phyloP scores from a whole-genome alignment of 2,888 invertebrate species.

The Belgica antarctica region DNA sequence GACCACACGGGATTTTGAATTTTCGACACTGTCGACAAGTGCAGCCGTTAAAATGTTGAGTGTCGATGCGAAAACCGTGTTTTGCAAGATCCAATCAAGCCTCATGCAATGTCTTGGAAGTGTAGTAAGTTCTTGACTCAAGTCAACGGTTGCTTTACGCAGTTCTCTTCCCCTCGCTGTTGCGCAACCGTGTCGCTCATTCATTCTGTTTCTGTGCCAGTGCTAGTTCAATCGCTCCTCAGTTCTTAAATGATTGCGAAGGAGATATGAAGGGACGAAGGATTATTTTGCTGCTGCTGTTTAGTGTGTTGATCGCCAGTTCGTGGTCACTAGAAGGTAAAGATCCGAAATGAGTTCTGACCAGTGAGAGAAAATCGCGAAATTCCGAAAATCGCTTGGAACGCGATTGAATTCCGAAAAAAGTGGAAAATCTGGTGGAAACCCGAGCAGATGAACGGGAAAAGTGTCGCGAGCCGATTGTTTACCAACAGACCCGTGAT shows the following conservation, averaged over 20 bases:
- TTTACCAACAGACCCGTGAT: neutral
- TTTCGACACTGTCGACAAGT: no score
- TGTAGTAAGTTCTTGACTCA: no score
- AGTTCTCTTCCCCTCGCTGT: no score
- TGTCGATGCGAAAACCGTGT: no score
- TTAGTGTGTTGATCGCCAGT: constrained; percentile 21
- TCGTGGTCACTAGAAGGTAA: constrained; percentile 24
- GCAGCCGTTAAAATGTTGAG: no score
- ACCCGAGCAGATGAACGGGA: neutral
- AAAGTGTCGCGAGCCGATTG: neutral
- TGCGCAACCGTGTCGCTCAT: no score
- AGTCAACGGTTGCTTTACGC: no score
- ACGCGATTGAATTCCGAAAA: neutral
- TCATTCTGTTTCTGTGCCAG: neutral
- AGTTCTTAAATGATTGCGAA: neutral
- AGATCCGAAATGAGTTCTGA: neutral
- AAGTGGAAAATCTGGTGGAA: neutral
- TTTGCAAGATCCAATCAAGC: no score
- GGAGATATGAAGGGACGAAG: constrained; percentile 31
- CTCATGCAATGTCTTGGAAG: no score
- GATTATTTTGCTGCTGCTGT: constrained; percentile 23
- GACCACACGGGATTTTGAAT: no score
- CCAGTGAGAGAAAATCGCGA: neutral
- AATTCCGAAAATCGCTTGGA: neutral
- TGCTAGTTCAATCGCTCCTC: neutral